These are phyloP conservation scores for Toxotes chatareus DNA, from an alignment of 2,113 vertebrate species.

Conservation along the genomic window DNA sequence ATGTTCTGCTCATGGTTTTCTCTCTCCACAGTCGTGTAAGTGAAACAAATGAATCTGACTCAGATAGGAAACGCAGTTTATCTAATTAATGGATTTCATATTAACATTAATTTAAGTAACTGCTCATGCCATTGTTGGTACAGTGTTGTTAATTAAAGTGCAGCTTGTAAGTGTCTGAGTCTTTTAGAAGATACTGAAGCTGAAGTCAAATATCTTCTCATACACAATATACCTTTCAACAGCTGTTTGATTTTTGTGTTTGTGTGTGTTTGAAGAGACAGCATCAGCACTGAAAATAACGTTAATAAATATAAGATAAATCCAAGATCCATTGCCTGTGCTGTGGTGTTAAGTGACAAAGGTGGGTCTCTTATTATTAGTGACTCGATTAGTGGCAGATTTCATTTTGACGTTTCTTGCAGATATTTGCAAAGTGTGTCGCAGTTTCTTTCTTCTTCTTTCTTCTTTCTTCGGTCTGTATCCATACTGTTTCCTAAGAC, in stretches of 20 bases:
- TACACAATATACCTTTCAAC: not conserved
- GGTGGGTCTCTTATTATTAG: not conserved
- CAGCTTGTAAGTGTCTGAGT: not conserved
- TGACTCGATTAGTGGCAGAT: not conserved
- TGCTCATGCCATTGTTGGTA: not conserved
- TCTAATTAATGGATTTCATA: conserved; percentile 32
- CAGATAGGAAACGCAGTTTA: not conserved
- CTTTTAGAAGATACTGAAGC: too few species aligned
- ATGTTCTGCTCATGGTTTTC: not conserved
- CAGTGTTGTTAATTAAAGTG: conserved; percentile 3
- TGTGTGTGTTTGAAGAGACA: not conserved
- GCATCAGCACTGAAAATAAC: not conserved
- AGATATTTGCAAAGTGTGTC: too few species aligned
- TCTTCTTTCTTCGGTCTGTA: not conserved
- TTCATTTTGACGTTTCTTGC: too few species aligned
- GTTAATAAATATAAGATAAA: not conserved
- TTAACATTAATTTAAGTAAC: conserved; percentile 6
- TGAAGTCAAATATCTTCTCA: not conserved
- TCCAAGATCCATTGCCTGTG: not conserved
- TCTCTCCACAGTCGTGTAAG: not conserved
- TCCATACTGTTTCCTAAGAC: not conserved
- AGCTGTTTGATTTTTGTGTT: not conserved
- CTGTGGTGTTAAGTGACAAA: too few species aligned
- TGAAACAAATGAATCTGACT: conserved; percentile 28
- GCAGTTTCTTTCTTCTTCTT: too few species aligned